Conservation (phyloP, 2,888 invertebrate species). For the Galeopsomyia nigrocyanea region DNA sequence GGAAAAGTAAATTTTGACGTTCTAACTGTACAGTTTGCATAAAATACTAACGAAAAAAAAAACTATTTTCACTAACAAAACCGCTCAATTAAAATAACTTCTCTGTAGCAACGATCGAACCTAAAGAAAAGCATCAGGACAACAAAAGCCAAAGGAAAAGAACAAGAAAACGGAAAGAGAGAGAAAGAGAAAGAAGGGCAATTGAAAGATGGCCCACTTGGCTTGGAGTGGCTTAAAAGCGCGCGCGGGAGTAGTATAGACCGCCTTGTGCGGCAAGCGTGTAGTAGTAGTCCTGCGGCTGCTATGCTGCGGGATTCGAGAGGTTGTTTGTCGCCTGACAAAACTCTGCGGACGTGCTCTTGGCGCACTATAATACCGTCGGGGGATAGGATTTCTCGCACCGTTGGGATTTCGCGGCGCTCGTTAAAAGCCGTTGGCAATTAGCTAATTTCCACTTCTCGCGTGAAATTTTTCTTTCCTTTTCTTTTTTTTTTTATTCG, state of each 20-base stretch:
- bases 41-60: too few species aligned
- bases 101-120: too few species aligned
- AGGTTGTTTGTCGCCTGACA: constrained; percentile 12
- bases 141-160: too few species aligned
- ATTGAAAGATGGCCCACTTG: constrained; percentile 60
- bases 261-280: neutral
- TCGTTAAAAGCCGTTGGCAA: constrained; percentile 12
- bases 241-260: neutral
- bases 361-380: too few species aligned
- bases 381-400: too few species aligned
- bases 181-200: constrained; percentile 47
- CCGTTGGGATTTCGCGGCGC: constrained; percentile 9
- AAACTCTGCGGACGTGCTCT: neutral
- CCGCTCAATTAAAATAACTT: too few species aligned
- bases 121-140: too few species aligned
- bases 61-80: too few species aligned
- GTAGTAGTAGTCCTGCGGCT: constrained; percentile 6
- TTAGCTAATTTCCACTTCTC: constrained; percentile 9
- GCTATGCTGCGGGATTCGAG: neutral
- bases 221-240: constrained; percentile 56
- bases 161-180: constrained; percentile 11
- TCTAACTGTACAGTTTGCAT: too few species aligned
- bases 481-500: too few species aligned
- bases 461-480: too few species aligned
- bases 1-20: too few species aligned